Evolutionary conservation across 2,113 vertebrate species (phyloP), one percentile per base, ranked within the genome.

Genomic region (Tauraco erythrolophus): DNA sequence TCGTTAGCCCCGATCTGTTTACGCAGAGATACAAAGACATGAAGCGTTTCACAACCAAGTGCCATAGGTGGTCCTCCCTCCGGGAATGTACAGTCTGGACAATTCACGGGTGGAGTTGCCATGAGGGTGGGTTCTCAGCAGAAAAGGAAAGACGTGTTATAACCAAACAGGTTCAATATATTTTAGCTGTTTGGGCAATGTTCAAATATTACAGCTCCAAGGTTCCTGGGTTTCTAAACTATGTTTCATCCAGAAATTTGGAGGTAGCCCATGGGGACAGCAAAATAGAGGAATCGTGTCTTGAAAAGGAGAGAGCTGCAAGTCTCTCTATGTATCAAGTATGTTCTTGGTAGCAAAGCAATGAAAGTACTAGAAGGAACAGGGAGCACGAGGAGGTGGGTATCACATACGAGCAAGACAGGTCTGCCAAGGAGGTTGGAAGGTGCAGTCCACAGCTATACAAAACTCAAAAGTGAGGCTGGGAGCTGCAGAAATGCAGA

Each of bases 361-460:
- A 66, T 43, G 27, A 66, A 88, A 84, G 33, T 54, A 65, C 14
- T 43, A 53, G 30, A 76, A 89, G 37, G 31, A 77, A 43, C 23
- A 54, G 41, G 61, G 64, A 91, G 45, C 58, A 69, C 24, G 33
- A 17, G 35, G 16, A 69, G n/a, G 5, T 41, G 39, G 8, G 50
- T 24, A 35, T 35, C 54, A 69, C 6, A 4, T 13, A 21, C 0
- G 2, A 60, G 27, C 14, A 68, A 45, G 69, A 76, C 30, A 64
- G 10, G 14, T 65, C 58, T 91, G 57, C 10, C 50, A 51, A 69
- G 33, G 46, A 31, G 10, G 18, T 22, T n/a, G 51, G 51, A 77
- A 74, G 54, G 15, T 1, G 2, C 23, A 65, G 41, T 35, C 64
- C 0, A 0, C 60, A 19, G 48, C 68, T 56, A 10, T 37, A 21